A percentile compares a stretch with the other conserved stretches of the same genome.
These are phyloP conservation scores for Leptinotarsa lineolata DNA, from an alignment of 1,140 invertebrate genomes.

Conservation along the genomic window DNA sequence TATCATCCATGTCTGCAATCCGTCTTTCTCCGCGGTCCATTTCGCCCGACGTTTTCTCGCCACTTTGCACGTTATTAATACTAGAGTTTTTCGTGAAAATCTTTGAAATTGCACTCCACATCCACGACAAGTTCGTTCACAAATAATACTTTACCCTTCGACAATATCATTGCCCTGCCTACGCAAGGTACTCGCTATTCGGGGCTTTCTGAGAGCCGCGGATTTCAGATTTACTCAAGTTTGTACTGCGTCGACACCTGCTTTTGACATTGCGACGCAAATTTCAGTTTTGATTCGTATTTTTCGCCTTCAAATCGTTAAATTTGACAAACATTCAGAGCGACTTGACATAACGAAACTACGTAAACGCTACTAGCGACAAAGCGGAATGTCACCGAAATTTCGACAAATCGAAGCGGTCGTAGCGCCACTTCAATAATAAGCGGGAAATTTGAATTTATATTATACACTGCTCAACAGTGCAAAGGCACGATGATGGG, in stretches of 20 bases:
- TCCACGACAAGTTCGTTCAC: slow-evolving; percentile 39
- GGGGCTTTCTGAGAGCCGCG: background rate
- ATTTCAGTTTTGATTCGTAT: background rate
- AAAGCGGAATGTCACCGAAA: slow-evolving; percentile 3
- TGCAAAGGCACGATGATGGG: background rate
- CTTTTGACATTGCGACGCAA: background rate
- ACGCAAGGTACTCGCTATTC: slow-evolving; percentile 31
- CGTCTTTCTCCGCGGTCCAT: slow-evolving; percentile 41
- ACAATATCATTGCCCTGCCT: slow-evolving; percentile 49
- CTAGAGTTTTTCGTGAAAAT: slow-evolving; percentile 46
- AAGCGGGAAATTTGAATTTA: slow-evolving; percentile 10
- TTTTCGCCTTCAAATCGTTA: slow-evolving; percentile 15
- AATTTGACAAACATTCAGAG: slow-evolving; percentile 21
- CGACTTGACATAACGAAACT: slow-evolving; percentile 25
- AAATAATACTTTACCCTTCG: slow-evolving; percentile 36
- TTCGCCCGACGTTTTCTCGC: slow-evolving; percentile 34
- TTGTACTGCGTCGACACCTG: too few relatives aligned
- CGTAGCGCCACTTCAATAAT: background rate
- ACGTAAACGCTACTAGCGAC: slow-evolving; percentile 22
- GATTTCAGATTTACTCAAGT: too few relatives aligned
- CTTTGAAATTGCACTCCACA: slow-evolving; percentile 49
- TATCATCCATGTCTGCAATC: slow-evolving; percentile 39
- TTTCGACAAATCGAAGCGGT: slow-evolving; percentile 20
- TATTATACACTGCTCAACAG: slow-evolving; percentile 10
- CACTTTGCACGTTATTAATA: slow-evolving; percentile 32